Evolutionary conservation across 2,113 vertebrate genomes (phyloP).

Genomic region (Polypterus bichir): DNA sequence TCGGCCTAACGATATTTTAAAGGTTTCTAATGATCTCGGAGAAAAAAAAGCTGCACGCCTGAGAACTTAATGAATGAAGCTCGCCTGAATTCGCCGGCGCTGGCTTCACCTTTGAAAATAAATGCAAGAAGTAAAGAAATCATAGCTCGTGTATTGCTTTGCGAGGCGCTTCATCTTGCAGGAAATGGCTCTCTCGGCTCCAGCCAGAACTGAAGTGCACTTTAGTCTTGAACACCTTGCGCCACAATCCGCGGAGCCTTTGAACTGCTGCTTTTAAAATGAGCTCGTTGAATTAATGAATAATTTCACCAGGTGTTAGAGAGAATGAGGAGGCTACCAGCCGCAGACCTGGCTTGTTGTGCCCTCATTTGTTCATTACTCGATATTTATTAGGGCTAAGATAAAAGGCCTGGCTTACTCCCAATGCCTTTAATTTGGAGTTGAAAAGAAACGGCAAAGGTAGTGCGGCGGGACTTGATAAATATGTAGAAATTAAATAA

Average conservation of each 20-base stretch:
- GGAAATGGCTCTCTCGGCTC: constrained; percentile 37
- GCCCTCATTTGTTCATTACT: constrained; percentile 27
- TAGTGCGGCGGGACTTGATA: constrained; percentile 20
- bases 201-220: constrained; percentile 34
- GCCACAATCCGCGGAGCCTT: constrained; percentile 36
- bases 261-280: constrained; percentile 46
- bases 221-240: constrained; percentile 33
- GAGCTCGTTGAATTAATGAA: constrained; percentile 42
- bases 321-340: constrained; percentile 33
- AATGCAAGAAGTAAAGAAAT: constrained; percentile 21
- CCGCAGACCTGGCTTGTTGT: constrained; percentile 17
- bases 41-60: constrained; percentile 15
- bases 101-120: constrained; percentile 16
- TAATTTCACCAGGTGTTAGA: constrained; percentile 47
- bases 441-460: constrained; percentile 23
- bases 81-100: constrained; percentile 17
- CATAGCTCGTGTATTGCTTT: not conserved
- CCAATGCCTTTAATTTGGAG: constrained; percentile 32
- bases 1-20: constrained; percentile 17
- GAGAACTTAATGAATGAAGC: constrained; percentile 15
- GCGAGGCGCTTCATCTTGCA: constrained; percentile 23
- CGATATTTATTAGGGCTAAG: constrained; percentile 32
- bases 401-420: constrained; percentile 37
- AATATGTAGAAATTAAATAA: constrained; percentile 20
- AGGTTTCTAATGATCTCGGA: constrained; percentile 19